Evolutionary conservation across 2,888 invertebrate genomes (phyloP).

Genomic region (Tetanocera ferruginea): DNA sequence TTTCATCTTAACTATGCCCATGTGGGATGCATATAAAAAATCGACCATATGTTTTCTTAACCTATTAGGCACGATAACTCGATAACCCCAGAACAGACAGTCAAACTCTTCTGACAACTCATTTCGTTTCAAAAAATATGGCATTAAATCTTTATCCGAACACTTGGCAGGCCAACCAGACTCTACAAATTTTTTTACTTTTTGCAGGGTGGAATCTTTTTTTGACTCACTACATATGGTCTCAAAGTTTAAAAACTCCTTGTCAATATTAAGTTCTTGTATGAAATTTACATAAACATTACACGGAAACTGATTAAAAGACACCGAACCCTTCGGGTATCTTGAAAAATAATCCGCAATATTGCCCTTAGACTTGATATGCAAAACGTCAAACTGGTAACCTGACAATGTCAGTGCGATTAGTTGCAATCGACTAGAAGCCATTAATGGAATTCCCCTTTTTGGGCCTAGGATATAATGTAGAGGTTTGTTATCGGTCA

Average conservation of each 20-base stretch:
- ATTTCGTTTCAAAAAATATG: conserved; percentile 33
- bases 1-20: conserved; percentile 48
- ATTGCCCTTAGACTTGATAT: conserved; percentile 48
- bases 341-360: conserved; percentile 52
- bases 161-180: conserved; percentile 24
- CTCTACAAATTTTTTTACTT: neutral
- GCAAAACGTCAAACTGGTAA: conserved; percentile 47
- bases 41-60: conserved; percentile 24
- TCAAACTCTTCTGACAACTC: conserved; percentile 37
- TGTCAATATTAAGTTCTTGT: conserved; percentile 15
- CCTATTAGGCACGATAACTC: conserved; percentile 37
- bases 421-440: neutral
- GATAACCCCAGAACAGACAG: conserved; percentile 47
- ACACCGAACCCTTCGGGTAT: conserved; percentile 26
- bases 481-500: neutral
- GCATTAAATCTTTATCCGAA: conserved; percentile 22
- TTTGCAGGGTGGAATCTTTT: conserved; percentile 15
- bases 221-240: conserved; percentile 30
- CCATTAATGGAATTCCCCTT: neutral
- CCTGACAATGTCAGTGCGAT: neutral
- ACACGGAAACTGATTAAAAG: neutral
- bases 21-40: conserved; percentile 46
- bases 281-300: conserved; percentile 36
- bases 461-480: conserved; percentile 29
- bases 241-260: conserved; percentile 23